These are phyloP conservation scores for Cephus pulcher DNA, from an alignment of 2,888 invertebrate species.

Conservation along the genomic window DNA sequence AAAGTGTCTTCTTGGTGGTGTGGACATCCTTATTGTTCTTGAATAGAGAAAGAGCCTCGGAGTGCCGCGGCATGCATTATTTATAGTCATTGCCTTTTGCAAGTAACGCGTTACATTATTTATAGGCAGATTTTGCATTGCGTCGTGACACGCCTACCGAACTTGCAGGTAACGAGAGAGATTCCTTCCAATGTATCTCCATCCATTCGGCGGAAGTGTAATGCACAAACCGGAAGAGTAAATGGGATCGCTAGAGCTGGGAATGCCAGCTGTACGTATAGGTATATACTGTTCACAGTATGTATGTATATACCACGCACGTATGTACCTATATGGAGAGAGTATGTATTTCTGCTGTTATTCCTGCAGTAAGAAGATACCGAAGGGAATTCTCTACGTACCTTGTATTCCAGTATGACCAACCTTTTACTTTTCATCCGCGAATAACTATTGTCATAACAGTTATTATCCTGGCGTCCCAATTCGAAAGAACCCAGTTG, in stretches of 20 bases:
- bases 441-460: neutral
- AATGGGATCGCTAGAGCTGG: neutral
- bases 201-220: neutral
- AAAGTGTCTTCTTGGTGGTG: neutral
- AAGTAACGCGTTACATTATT: constrained; percentile 4
- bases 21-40: neutral
- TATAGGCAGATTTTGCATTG: neutral
- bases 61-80: constrained; percentile 1
- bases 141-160: neutral
- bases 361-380: neutral
- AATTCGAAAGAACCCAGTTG: neutral
- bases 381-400: neutral
- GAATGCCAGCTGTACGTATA: neutral
- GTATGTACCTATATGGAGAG: neutral
- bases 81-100: constrained; percentile 2
- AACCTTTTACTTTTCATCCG: neutral
- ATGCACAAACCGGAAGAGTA: neutral
- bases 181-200: neutral
- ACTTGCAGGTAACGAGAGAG: neutral
- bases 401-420: neutral
- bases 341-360: neutral
- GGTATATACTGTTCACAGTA: neutral
- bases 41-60: neutral
- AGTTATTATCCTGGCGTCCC: neutral
- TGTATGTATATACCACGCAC: neutral